Conservation (phyloP, 1,140 invertebrate genomes). For the Atta cephalotes region DNA sequence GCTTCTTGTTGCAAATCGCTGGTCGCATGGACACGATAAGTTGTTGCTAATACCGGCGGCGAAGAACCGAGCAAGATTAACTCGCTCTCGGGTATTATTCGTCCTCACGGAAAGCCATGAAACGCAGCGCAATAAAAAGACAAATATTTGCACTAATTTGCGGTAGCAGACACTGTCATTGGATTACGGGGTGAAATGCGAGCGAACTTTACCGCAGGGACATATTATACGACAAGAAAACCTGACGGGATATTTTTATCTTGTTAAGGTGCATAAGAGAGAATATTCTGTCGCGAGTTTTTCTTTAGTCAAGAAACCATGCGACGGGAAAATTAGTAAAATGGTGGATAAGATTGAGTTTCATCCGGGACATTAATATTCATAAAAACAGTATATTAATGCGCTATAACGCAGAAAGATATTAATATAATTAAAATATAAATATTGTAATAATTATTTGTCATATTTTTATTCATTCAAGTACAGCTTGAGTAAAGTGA, state of each 20-base stretch:
- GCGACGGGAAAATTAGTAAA: conserved; percentile 38
- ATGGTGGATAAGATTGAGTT: conserved; percentile 30
- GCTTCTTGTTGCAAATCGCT: conserved; percentile 58
- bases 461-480: not conserved
- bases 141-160: conserved; percentile 50
- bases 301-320: conserved; percentile 14
- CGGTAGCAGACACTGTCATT: not conserved
- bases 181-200: conserved; percentile 32
- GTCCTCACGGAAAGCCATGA: not conserved
- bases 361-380: conserved; percentile 31
- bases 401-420: not conserved
- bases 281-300: conserved; percentile 11
- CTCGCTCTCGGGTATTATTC: conserved; percentile 32
- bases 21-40: conserved; percentile 40
- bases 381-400: conserved; percentile 9
- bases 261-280: conserved; percentile 37
- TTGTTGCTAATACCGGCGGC: conserved; percentile 48
- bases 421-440: conserved; percentile 21
- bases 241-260: conserved; percentile 31
- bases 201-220: conserved; percentile 3
- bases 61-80: conserved; percentile 63
- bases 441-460: conserved; percentile 4
- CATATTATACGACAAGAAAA: conserved; percentile 39
- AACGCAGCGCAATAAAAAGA: not conserved
- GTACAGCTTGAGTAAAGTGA: not conserved